Evolutionary conservation across 1,140 invertebrate genomes (phyloP).

Genomic region (Leptopilina boulardi): DNA sequence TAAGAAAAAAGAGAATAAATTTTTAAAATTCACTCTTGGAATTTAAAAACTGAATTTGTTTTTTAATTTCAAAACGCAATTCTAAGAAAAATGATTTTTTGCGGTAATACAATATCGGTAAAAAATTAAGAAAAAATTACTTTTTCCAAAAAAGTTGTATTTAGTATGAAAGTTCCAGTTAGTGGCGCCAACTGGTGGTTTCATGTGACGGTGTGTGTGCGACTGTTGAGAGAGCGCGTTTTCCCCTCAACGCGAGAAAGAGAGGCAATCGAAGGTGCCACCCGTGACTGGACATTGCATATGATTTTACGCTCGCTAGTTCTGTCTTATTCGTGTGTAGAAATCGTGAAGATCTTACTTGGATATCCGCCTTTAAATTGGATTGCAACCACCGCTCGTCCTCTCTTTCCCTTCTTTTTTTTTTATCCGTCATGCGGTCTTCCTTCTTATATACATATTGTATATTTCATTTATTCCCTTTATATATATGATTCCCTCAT

Average conservation of each 20-base stretch:
- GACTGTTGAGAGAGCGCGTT: conserved; percentile 51
- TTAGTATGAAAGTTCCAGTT: conserved; percentile 61
- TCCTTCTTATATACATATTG: background rate
- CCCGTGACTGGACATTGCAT: conserved; percentile 76
- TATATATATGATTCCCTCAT: conserved; percentile 23
- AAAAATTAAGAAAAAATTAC: too few relatives aligned
- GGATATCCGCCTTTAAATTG: conserved; percentile 76
- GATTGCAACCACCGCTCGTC: conserved; percentile 72
- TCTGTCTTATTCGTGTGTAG: conserved; percentile 75
- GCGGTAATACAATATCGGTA: too few relatives aligned
- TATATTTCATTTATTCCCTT: conserved; percentile 16
- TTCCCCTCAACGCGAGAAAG: conserved; percentile 63
- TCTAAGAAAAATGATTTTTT: too few relatives aligned
- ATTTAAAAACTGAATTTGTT: too few relatives aligned
- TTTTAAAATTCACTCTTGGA: too few relatives aligned
- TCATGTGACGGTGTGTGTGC: conserved; percentile 41
- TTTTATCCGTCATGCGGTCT: conserved; percentile 51
- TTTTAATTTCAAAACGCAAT: too few relatives aligned
- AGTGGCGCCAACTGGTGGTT: conserved; percentile 63
- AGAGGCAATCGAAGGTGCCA: conserved; percentile 71
- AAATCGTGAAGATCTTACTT: conserved; percentile 77
- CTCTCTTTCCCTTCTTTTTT: conserved; percentile 58
- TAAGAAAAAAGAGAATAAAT: background rate
- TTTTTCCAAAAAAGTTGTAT: too few relatives aligned
- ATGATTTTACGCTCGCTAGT: conserved; percentile 74